These are phyloP conservation scores for Dicrurus megarhynchus DNA, from an alignment of 2,113 vertebrate species.

Conservation along the genomic window DNA sequence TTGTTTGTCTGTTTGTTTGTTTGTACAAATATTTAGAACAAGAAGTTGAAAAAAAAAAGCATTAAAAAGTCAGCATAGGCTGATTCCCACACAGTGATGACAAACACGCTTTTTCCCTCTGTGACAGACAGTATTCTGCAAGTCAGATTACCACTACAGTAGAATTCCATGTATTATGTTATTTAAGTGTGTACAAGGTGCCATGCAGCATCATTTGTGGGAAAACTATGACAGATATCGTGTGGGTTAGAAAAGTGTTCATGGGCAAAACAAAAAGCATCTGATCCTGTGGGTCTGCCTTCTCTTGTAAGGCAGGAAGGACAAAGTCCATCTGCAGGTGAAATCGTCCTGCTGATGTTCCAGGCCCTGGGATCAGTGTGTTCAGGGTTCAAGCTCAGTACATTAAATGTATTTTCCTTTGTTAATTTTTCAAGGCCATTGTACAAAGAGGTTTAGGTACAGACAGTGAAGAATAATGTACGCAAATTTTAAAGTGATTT, in stretches of 20 bases:
- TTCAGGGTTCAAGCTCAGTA: not conserved
- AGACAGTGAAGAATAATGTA: not conserved
- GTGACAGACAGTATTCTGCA: not conserved
- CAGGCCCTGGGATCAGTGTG: not conserved
- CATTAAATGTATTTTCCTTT: not conserved
- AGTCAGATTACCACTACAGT: not conserved
- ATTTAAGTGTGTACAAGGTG: not conserved
- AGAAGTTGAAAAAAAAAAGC: not conserved
- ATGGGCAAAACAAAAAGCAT: not conserved
- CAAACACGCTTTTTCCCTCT: not conserved
- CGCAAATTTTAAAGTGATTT: not conserved
- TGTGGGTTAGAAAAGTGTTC: not conserved
- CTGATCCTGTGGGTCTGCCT: not conserved
- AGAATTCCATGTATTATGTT: not conserved
- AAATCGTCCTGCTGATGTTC: not conserved
- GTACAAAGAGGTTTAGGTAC: not conserved
- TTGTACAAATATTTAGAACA: not conserved
- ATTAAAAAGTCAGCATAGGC: not conserved
- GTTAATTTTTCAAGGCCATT: not conserved
- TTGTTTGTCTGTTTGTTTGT: not conserved
- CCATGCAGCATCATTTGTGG: not conserved
- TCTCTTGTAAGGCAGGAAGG: not conserved
- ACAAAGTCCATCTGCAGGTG: not conserved
- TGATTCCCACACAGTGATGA: not conserved
- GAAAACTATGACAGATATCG: not conserved